Conservation (phyloP, 92 coral and sea anemone genomes). For the Ricordea florida region DNA sequence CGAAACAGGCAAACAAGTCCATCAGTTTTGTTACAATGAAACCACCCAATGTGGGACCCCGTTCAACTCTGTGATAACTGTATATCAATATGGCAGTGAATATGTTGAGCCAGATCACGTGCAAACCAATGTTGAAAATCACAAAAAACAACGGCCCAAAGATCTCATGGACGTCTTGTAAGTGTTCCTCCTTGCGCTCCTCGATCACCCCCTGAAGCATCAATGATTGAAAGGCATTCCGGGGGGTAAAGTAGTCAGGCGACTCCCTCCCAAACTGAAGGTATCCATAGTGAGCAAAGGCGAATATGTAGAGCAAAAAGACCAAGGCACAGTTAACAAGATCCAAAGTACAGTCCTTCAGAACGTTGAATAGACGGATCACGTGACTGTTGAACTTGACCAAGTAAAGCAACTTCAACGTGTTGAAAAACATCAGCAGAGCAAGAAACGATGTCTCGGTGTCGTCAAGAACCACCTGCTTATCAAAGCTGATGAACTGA, state of each 20-base stretch:
- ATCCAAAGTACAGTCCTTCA: constrained; percentile 1
- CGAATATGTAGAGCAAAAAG: background rate
- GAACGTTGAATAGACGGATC: background rate
- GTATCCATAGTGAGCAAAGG: constrained; percentile 5
- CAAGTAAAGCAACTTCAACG: constrained; percentile 45
- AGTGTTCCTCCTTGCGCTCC: background rate
- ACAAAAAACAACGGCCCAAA: background rate
- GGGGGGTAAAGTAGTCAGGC: background rate
- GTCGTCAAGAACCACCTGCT: constrained; percentile 18
- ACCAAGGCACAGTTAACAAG: constrained; percentile 5
- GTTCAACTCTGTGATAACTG: background rate
- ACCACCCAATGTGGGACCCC: background rate
- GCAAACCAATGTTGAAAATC: background rate
- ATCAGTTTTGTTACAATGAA: constrained; percentile 13
- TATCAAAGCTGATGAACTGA: constrained; percentile 42
- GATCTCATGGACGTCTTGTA: constrained; percentile 3
- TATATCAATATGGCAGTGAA: background rate
- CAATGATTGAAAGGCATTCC: background rate
- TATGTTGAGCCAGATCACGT: background rate
- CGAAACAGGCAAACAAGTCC: background rate
- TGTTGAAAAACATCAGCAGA: constrained; percentile 57
- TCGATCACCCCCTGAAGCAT: background rate
- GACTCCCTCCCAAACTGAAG: background rate
- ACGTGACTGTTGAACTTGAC: constrained; percentile 5
- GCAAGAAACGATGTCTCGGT: constrained; percentile 30